phyloP scores from a whole-genome alignment of 2,888 invertebrate genomes.

The Falcaria lacertinaria region DNA sequence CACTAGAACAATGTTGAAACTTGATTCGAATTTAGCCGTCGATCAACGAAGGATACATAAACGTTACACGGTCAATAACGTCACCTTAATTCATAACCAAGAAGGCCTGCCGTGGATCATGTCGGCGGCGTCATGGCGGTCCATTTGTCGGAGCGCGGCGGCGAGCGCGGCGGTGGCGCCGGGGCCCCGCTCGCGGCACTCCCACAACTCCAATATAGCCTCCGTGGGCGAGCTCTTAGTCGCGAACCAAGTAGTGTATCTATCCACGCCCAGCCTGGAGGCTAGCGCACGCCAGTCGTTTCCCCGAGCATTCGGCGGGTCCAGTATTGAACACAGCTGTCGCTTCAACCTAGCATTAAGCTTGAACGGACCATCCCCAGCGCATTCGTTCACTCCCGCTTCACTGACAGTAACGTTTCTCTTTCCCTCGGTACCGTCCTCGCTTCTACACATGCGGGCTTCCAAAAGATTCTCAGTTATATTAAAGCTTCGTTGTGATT shows the following conservation, averaged over 20 bases:
- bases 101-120: conserved; percentile 67
- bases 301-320: conserved; percentile 94
- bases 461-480: conserved; percentile 73
- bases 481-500: conserved; percentile 70
- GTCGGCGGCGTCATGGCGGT: conserved; percentile 69
- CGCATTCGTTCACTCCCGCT: conserved; percentile 81
- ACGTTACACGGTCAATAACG: background rate
- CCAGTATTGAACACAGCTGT: conserved; percentile 83
- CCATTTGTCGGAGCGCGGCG: conserved; percentile 64
- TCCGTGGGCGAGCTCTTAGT: conserved; percentile 98
- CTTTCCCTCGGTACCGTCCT: conserved; percentile 70
- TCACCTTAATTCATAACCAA: conserved; percentile 64
- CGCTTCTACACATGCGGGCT: conserved; percentile 68
- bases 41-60: too few relatives aligned
- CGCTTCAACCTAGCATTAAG: conserved; percentile 78
- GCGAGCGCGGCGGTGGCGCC: conserved; percentile 88
- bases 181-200: conserved; percentile 91
- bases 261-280: conserved; percentile 94
- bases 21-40: background rate
- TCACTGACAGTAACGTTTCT: conserved; percentile 81
- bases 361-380: conserved; percentile 81
- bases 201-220: conserved; percentile 97
- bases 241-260: conserved; percentile 98
- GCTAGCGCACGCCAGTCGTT: conserved; percentile 98
- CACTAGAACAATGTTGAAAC: background rate